phyloP scores from a whole-genome alignment of 2,888 invertebrate genomes.

The Lathronympha strigana region DNA sequence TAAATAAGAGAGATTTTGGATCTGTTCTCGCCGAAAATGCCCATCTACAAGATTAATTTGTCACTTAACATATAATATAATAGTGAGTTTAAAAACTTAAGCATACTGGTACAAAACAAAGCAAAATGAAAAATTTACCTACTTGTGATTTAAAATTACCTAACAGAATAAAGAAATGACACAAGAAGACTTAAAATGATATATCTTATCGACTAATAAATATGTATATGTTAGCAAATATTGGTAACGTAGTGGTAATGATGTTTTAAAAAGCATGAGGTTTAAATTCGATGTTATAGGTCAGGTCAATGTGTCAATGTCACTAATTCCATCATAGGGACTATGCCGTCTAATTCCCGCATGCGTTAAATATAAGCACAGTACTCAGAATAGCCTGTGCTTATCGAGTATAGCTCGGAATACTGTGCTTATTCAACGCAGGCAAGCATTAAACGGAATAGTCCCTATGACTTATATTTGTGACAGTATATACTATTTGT shows the following conservation, averaged over 20 bases:
- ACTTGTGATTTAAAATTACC: not conserved
- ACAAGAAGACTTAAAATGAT: conserved; percentile 8
- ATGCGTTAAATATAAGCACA: too few species aligned
- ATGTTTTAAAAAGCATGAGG: not conserved
- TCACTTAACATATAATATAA: not conserved
- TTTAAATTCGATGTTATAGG: not conserved
- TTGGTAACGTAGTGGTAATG: not conserved
- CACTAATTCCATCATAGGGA: too few species aligned
- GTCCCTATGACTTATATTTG: not conserved
- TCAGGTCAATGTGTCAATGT: too few species aligned
- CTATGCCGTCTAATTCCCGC: too few species aligned
- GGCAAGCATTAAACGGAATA: too few species aligned
- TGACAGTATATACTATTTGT: conserved; percentile 17
- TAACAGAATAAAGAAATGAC: conserved; percentile 16
- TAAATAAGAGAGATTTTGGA: too few species aligned
- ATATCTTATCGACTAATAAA: conserved; percentile 8
- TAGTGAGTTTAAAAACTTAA: not conserved
- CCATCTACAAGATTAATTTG: not conserved
- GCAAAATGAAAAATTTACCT: not conserved
- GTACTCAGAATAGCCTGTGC: too few species aligned
- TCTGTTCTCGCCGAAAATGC: too few species aligned
- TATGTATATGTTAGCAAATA: not conserved
- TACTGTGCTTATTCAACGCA: too few species aligned
- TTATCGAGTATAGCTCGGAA: too few species aligned
- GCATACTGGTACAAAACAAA: not conserved